Base-by-base conservation (phyloP, 2,797 vertebrate species). In the Sparidentex hasta region DNA sequence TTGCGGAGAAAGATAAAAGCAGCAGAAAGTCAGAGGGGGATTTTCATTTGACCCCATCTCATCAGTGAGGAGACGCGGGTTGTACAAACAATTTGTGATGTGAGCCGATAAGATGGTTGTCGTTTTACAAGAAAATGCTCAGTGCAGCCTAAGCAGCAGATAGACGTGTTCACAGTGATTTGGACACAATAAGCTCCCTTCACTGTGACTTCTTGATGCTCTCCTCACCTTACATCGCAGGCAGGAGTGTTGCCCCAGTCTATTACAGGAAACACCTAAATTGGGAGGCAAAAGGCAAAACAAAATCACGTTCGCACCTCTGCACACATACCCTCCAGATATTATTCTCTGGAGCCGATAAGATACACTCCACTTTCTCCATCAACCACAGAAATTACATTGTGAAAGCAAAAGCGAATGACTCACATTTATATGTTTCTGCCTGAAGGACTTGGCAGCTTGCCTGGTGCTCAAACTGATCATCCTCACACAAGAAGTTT, bases 391-490 rank as follows among this genome's bases (percentile, higher is more conserved):
- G 43, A 65, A 52, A 44, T 65, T 16, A 48, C 52, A 21, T 1
- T 18, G 12, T 73, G n/a, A 58, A 23, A 56, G 18, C 0, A 25
- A 50, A 70, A 43, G 0, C 1, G 20, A 47, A 51, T 81, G 74
- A 95, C 97, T 97, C 94, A 99, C 98, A 99, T 93, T 99, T 99
- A 94, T 94, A 99, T 14, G 98, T 99, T 94, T 99, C 98, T 8
- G 98, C 96, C 90, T 99, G 97, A 88, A 99, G 94, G 87, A 99
- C 93, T 86, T 99, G 98, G 92, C 98, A 99, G 92, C 98, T 99
- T 55, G 98, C 98, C 95, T 99, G 98, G 89, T 99, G 98, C 77
- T 99, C 98, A 94, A 99, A 99, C 84, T 99, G 98, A 94, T 99
- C 98, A 84, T 99, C 98, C 95, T 99, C 98, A 88, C 98, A 99